phyloP scores from a whole-genome alignment of 2,113 vertebrate genomes.

The Corythornis vintsioides region DNA sequence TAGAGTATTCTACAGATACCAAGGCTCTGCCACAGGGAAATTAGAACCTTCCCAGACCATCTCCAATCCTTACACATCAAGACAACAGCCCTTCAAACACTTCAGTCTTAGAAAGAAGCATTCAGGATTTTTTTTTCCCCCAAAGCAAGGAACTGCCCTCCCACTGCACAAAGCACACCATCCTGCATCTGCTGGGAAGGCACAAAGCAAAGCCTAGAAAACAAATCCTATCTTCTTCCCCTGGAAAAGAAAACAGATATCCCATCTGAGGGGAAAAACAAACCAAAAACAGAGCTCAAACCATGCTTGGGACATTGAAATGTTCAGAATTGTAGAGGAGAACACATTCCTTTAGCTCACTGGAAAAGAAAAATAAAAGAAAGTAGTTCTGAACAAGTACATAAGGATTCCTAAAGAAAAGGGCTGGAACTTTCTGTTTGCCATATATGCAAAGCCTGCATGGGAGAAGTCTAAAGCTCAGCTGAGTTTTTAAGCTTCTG shows the following conservation, averaged over 20 bases:
- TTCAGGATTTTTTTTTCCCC: neutral
- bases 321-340: neutral
- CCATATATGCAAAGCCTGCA: neutral
- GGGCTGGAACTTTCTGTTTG: accelerated
- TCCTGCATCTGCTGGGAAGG: neutral
- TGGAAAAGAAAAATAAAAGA: neutral
- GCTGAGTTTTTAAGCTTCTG: neutral
- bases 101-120: neutral
- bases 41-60: neutral
- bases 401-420: neutral
- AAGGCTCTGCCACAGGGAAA: neutral
- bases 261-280: neutral
- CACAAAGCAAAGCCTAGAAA: neutral
- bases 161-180: neutral
- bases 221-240: neutral
- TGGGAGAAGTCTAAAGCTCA: neutral
- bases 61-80: neutral
- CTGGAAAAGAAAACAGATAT: neutral
- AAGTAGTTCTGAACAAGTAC: neutral
- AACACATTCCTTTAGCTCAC: neutral
- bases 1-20: accelerated
- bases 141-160: neutral
- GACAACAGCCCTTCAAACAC: neutral
- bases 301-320: neutral
- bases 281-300: neutral